Base-by-base conservation (phyloP, 2,888 invertebrate species). In the Limnephilus marmoratus region DNA sequence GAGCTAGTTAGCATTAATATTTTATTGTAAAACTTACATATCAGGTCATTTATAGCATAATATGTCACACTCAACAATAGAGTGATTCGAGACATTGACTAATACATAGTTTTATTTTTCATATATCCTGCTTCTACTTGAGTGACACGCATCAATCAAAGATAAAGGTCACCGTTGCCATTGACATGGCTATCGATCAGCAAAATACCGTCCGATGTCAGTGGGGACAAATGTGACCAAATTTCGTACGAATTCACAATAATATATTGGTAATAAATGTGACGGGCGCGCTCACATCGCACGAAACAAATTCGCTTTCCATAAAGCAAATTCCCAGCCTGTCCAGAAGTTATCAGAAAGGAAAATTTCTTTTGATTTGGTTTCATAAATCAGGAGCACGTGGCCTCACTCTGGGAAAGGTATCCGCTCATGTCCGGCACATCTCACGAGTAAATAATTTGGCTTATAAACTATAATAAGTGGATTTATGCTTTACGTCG, bases 401-500 rank as follows among this genome's bases (percentile, higher is more conserved):
- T 91, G 93, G 81, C 80, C 41, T 29, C 80, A 31, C 34, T 80
- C 12, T 91, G 29, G 12, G 90, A 91, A 91, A 93, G 91, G 93
- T 93, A 92, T 90, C 90, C 89, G 91, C 88, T 53, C 80, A 90
- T 91, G 93, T 93, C 92, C 93, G 90, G 91, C 90, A 93, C 93
- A 93, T 91, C 91, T 93, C 93, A 90, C 93, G 82, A 92, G 93
- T 92, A 93, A 93, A 93, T 93, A 93, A 92, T 93, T 92, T 93
- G 92, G 92, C 92, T 93, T 93, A 92, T 93, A 92, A 93, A 93
- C 93, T 93, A 92, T 96, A 96, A 96, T 96, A 95, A 96, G 95
- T 94, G 94, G 95, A 96, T 95, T 95, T 95, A 96, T 96, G 95
- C 94, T 93, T 94, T 94, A 94, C 94, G 94, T 94, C 94, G 94